Percentiles rank a stretch among this genome's conserved stretches.
Conservation (phyloP, 2,797 vertebrate species). For the Etheostoma perlongum region DNA sequence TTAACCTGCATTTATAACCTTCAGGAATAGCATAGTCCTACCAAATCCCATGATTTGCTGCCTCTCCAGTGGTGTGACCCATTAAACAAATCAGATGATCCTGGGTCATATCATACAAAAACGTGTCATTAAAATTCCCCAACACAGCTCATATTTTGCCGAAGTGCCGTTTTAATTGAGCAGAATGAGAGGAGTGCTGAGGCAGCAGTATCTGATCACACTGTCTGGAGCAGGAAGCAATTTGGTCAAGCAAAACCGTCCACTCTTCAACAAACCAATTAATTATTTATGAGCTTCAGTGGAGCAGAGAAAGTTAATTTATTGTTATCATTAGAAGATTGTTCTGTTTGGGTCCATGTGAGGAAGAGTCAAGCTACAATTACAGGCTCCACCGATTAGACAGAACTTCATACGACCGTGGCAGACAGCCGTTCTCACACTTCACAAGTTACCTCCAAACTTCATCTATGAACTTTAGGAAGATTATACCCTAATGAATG, state of each 20-base stretch:
- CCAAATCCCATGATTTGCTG: neutral
- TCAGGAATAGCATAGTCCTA: neutral
- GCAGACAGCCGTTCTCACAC: conserved; percentile 13
- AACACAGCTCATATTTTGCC: conserved; percentile 76
- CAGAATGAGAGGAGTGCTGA: conserved; percentile 68
- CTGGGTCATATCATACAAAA: conserved; percentile 21
- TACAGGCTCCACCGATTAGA: conserved; percentile 60
- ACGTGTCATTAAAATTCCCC: conserved; percentile 23
- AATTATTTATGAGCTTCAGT: conserved; percentile 85
- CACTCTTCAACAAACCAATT: conserved; percentile 83
- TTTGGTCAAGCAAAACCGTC: conserved; percentile 79
- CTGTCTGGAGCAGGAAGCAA: conserved; percentile 64
- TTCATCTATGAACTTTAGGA: conserved; percentile 9
- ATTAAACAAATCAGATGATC: conserved; percentile 17
- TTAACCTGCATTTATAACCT: neutral
- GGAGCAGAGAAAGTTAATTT: conserved; percentile 86
- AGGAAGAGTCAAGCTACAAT: conserved; percentile 59
- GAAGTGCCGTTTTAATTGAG: conserved; percentile 66
- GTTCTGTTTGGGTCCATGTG: conserved; percentile 73
- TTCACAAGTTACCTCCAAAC: conserved; percentile 21
- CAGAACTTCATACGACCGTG: conserved; percentile 19
- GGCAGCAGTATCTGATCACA: conserved; percentile 71
- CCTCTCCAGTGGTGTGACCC: conserved; percentile 3
- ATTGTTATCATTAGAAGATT: conserved; percentile 84
- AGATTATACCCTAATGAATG: neutral